These are phyloP conservation scores for Trinectes maculatus DNA, from an alignment of 2,113 vertebrate genomes.

Conservation along the genomic window DNA sequence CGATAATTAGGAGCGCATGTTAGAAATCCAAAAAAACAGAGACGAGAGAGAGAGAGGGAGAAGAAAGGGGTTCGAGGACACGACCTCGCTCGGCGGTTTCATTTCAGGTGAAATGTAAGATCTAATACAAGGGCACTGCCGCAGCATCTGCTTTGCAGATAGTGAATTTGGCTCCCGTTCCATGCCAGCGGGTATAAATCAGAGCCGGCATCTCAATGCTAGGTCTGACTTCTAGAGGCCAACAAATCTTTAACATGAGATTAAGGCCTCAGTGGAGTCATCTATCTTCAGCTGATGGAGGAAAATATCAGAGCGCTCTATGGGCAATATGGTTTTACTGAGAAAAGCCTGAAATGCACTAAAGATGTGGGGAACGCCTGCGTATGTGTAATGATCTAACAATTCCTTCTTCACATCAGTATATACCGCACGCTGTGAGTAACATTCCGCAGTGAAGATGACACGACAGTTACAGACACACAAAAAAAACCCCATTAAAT, in stretches of 20 bases:
- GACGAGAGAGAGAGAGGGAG: neutral
- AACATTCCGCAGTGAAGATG: neutral
- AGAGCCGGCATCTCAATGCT: conserved; percentile 75
- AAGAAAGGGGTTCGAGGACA: conserved; percentile 56
- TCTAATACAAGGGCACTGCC: conserved; percentile 67
- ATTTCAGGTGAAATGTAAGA: conserved; percentile 68
- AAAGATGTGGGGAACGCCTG: conserved; percentile 54
- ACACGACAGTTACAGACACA: no score
- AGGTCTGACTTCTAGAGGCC: conserved; percentile 73
- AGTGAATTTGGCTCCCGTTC: conserved; percentile 65
- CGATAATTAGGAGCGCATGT: neutral
- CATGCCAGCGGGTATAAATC: conserved; percentile 76
- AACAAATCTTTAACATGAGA: conserved; percentile 79
- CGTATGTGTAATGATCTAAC: conserved; percentile 37
- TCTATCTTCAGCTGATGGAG: conserved; percentile 65
- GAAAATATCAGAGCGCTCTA: conserved; percentile 64
- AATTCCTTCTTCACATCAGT: conserved; percentile 43
- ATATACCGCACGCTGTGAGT: neutral
- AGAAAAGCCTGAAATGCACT: conserved; percentile 50
- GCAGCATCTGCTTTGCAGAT: conserved; percentile 77
- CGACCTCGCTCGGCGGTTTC: conserved; percentile 63
- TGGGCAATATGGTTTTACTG: conserved; percentile 63
- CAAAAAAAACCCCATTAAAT: no score
- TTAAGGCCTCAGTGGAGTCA: conserved; percentile 75
- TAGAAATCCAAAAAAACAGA: neutral